A percentile compares a stretch with the other conserved stretches of the same genome.
These are phyloP conservation scores for Melanocharis versteri DNA, from an alignment of 2,113 vertebrate genomes.

Conservation along the genomic window DNA sequence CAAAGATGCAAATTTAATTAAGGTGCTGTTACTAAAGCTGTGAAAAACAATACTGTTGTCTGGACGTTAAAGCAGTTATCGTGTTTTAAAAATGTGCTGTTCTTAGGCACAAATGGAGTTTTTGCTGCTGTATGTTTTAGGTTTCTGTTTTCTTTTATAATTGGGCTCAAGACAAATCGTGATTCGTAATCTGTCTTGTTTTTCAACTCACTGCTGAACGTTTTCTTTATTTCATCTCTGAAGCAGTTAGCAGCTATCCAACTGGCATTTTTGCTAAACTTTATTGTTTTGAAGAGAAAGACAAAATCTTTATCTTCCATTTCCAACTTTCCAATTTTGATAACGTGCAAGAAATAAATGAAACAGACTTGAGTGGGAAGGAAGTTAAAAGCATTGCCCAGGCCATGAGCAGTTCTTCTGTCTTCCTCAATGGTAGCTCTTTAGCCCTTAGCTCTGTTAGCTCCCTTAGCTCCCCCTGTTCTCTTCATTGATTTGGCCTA, in stretches of 20 bases:
- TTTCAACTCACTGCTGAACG: background rate
- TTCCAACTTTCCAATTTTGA: background rate
- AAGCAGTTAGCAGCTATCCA: background rate
- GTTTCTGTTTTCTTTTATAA: background rate
- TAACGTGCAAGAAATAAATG: background rate
- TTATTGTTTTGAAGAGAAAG: background rate
- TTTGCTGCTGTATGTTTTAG: background rate
- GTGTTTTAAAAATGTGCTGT: background rate
- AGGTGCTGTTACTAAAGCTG: background rate
- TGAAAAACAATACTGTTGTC: background rate
- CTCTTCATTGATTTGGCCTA: background rate
- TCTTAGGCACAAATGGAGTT: background rate
- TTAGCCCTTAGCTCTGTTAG: background rate
- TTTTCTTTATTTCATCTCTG: background rate
- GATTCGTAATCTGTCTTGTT: background rate
- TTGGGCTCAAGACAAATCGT: background rate
- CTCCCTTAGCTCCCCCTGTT: background rate
- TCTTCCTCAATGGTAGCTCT: background rate
- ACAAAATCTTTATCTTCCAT: background rate
- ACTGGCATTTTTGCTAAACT: background rate
- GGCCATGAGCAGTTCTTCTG: background rate
- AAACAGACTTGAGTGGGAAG: background rate
- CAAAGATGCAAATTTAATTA: background rate
- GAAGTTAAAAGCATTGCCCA: background rate
- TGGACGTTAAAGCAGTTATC: background rate